These are phyloP conservation scores for Lasaia peninsularis DNA, from an alignment of 1,140 invertebrate species.

Conservation along the genomic window DNA sequence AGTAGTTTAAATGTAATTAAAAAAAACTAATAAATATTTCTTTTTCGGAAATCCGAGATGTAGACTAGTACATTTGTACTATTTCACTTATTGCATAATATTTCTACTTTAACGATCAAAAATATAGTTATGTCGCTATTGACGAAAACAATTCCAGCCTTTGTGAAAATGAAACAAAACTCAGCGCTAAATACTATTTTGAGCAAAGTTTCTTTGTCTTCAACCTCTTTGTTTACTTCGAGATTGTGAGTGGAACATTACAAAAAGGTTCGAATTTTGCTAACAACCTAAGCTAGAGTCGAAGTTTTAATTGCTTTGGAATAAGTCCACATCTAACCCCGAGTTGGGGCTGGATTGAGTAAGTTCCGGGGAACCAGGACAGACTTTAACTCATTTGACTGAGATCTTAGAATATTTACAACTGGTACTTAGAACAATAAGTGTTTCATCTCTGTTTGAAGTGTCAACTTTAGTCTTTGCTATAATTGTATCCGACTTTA, in stretches of 20 bases:
- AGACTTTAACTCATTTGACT: constrained; percentile 36
- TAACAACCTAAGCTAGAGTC: constrained; percentile 54
- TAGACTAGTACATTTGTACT: too few species aligned
- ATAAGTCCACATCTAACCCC: constrained; percentile 55
- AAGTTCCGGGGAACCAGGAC: constrained; percentile 27
- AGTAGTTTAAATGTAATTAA: too few species aligned
- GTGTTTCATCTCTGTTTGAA: background rate
- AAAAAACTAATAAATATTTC: too few species aligned
- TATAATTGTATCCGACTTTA: background rate
- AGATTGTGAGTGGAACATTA: constrained; percentile 56
- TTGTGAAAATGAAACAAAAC: constrained; percentile 38
- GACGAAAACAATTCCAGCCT: constrained; percentile 37
- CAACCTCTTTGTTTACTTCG: constrained; percentile 54
- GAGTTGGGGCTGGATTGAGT: constrained; percentile 24
- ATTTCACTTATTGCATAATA: too few species aligned
- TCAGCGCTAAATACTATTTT: constrained; percentile 57
- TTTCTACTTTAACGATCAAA: too few species aligned
- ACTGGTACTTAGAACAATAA: constrained; percentile 12
- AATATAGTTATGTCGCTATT: too few species aligned
- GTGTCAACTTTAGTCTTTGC: background rate
- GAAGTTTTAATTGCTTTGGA: constrained; percentile 68
- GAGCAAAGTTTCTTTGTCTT: constrained; percentile 53
- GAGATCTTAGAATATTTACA: constrained; percentile 22
- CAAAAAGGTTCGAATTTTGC: constrained; percentile 61
- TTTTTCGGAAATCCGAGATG: too few species aligned